Percentiles rank a stretch among this genome's conserved stretches.
phyloP scores from a whole-genome alignment of 1,140 invertebrate species.

The Scaptomyza graminum region DNA sequence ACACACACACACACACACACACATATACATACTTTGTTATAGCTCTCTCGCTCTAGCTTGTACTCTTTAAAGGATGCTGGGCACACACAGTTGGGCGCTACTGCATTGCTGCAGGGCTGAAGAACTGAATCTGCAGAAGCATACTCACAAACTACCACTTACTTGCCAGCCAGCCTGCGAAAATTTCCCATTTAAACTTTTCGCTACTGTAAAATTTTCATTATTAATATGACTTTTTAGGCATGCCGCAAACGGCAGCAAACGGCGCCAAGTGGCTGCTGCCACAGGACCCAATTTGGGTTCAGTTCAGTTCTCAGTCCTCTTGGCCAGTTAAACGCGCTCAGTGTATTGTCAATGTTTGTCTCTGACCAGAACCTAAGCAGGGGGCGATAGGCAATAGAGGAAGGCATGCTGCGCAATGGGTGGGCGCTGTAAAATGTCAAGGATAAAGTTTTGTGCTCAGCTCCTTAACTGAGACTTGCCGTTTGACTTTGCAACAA shows the following conservation, averaged over 20 bases:
- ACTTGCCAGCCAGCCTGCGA: slow-evolving; percentile 47
- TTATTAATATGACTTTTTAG: slow-evolving; percentile 82
- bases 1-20: slow-evolving; percentile 29
- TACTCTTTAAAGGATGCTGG: not conserved
- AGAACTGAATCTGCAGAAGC: slow-evolving; percentile 33
- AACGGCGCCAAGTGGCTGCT: slow-evolving; percentile 35
- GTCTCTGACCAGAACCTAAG: slow-evolving; percentile 33
- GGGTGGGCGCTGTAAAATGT: slow-evolving; percentile 37
- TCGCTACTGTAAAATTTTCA: slow-evolving; percentile 79
- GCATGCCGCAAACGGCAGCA: slow-evolving; percentile 67
- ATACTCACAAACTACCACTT: not conserved
- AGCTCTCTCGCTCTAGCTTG: slow-evolving; percentile 1
- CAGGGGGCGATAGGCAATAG: not conserved
- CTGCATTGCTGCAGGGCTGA: slow-evolving; percentile 67
- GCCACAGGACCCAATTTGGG: slow-evolving; percentile 4
- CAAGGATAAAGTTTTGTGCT: slow-evolving; percentile 70
- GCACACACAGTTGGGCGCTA: slow-evolving; percentile 72
- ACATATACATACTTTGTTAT: slow-evolving; percentile 7
- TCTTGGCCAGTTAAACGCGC: slow-evolving; percentile 74
- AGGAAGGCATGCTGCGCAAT: slow-evolving; percentile 6
- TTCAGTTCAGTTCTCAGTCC: slow-evolving; percentile 29
- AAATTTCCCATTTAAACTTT: slow-evolving; percentile 81
- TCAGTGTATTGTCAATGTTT: slow-evolving; percentile 79
- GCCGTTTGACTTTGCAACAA: slow-evolving; percentile 80
- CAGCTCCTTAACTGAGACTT: slow-evolving; percentile 44